A percentile compares a stretch with the other conserved stretches of the same genome.
Conservation (phyloP, 2,888 invertebrate genomes). For the Clivina fossor region DNA sequence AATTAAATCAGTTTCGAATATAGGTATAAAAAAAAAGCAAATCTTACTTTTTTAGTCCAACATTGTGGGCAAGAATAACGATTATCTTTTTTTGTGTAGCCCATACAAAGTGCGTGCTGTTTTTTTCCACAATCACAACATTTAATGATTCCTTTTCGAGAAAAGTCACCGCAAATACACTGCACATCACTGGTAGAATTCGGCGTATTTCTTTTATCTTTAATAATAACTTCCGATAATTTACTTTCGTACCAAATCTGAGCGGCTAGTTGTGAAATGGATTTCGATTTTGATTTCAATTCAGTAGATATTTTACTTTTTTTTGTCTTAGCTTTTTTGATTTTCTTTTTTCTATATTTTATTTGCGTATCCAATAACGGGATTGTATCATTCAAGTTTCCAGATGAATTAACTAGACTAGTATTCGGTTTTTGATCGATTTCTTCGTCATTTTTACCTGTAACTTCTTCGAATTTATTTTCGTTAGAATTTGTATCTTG, state of each 20-base stretch:
- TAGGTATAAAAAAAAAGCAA: not conserved
- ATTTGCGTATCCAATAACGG: conserved; percentile 22
- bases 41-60: conserved; percentile 53
- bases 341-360: conserved; percentile 22
- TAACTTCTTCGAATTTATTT: too few relatives aligned
- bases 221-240: conserved; percentile 40
- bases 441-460: too few relatives aligned
- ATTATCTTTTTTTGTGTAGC: conserved; percentile 51
- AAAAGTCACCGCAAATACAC: conserved; percentile 53
- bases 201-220: conserved; percentile 32
- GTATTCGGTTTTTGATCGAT: not conserved
- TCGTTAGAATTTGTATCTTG: too few relatives aligned
- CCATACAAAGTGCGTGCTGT: conserved; percentile 68
- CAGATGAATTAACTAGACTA: not conserved
- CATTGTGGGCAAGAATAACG: conserved; percentile 68
- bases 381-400: conserved; percentile 1
- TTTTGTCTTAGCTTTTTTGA: conserved; percentile 36
- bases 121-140: conserved; percentile 61
- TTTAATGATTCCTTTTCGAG: conserved; percentile 45
- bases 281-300: conserved; percentile 23
- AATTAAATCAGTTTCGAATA: not conserved
- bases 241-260: conserved; percentile 47
- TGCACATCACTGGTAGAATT: conserved; percentile 40
- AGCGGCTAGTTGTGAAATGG: conserved; percentile 41
- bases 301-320: conserved; percentile 2